These are phyloP conservation scores for Papilio glaucus DNA, from an alignment of 1,140 invertebrate species.

Conservation along the genomic window DNA sequence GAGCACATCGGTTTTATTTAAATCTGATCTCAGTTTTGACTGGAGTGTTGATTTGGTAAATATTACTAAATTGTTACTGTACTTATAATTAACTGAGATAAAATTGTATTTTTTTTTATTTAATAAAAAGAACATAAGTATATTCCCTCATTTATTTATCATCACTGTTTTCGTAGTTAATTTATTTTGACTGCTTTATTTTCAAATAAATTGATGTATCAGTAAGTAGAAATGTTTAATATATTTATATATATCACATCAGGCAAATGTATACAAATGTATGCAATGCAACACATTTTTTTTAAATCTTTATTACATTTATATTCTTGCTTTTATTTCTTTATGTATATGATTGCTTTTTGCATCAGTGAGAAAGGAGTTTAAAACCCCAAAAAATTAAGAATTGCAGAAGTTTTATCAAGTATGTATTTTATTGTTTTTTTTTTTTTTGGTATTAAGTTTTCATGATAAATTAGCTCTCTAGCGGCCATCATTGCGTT, in stretches of 20 bases:
- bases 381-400: too few species aligned
- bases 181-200: background rate
- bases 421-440: too few species aligned
- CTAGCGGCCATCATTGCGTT: too few species aligned
- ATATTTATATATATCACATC: background rate
- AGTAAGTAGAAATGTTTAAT: background rate
- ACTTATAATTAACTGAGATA: constrained; percentile 81
- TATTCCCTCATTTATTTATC: constrained; percentile 22
- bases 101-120: constrained; percentile 81
- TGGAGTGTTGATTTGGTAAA: constrained; percentile 78
- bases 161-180: background rate
- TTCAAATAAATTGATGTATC: background rate
- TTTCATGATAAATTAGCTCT: too few species aligned
- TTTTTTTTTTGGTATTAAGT: too few species aligned
- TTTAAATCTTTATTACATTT: background rate
- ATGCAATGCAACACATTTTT: background rate
- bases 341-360: too few species aligned
- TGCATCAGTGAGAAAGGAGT: too few species aligned
- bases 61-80: constrained; percentile 81
- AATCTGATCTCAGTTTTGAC: constrained; percentile 78
- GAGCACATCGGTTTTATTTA: constrained; percentile 67
- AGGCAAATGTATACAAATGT: constrained; percentile 11
- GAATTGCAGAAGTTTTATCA: too few species aligned
- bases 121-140: constrained; percentile 65
- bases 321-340: background rate